Evolutionary conservation across 2,797 vertebrate genomes (phyloP), one percentile per base, ranked within the genome.

Genomic region (Chloroceryle amazona): DNA sequence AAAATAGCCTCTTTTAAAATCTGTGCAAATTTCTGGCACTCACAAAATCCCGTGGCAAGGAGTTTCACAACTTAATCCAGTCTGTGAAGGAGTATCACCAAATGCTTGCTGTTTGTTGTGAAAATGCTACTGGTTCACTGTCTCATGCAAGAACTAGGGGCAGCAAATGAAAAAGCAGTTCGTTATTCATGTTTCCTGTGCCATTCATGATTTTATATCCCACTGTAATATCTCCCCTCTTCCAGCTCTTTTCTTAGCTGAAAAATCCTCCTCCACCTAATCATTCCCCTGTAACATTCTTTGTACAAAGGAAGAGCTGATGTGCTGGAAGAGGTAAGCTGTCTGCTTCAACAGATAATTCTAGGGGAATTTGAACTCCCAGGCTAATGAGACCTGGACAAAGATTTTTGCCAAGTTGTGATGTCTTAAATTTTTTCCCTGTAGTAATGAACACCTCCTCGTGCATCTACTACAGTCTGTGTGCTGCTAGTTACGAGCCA

Each of bases 341-440:
- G 57, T 42, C 86, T 94, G 63, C 81, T 87, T 94, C 94, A 81
- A 37, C 91, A 47, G 62, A 63, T 81, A 37, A 29, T 95, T 96
- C 79, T 52, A 82, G 66, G 65, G 58, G 63, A 74, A 89, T 85
- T 79, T 93, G 74, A 95, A 76, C 66, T 82, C 85, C 54, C 23
- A 93, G 66, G 47, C 44, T 95, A 93, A 92, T 90, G 73, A 96
- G 86, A 94, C 70, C 62, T 70, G 88, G 94, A 94, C 63, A 35
- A 73, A 87, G 49, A 80, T 67, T 88, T 58, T 96, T 97, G 65
- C 90, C 89, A 96, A 93, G 72, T 72, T 91, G 82, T 93, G 90
- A 96, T 86, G 72, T 70, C 82, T 87, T 73, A 94, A 96, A 90
- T 72, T 83, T 89, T 94, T 89, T 62, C 71, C 67, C 31, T 52